Percentiles rank a stretch among this genome's conserved stretches.
These are phyloP conservation scores for Gadus macrocephalus DNA, from an alignment of 2,113 vertebrate species.

Conservation along the genomic window DNA sequence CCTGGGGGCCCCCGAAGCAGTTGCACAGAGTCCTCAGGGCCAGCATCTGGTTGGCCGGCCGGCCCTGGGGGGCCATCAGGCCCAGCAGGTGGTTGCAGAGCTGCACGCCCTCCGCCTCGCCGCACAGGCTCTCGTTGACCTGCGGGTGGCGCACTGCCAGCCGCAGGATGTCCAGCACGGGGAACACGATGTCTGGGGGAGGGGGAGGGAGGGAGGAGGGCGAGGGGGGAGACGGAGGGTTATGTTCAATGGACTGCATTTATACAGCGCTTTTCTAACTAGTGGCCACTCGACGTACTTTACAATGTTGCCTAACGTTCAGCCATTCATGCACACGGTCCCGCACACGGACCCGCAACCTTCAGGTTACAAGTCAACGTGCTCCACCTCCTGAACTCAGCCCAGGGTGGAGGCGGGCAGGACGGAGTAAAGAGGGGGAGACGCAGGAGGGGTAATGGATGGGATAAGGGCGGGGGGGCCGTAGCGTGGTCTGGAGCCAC, in stretches of 20 bases:
- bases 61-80: conserved; percentile 84
- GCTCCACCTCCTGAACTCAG: no score
- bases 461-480: not conserved
- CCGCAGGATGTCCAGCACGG: conserved; percentile 92
- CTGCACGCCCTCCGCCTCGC: conserved; percentile 81
- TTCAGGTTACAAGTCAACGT: no score
- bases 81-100: conserved; percentile 86
- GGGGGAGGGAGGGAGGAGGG: not conserved
- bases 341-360: no score
- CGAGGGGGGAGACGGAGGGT: no score
- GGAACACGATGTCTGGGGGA: conserved; percentile 89
- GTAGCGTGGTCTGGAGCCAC: no score
- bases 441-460: not conserved
- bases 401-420: no score
- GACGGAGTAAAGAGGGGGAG: no score
- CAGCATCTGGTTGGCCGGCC: conserved; percentile 92
- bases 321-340: no score
- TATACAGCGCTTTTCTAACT: no score
- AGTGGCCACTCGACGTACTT: no score
- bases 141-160: conserved; percentile 88
- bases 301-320: no score
- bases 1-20: conserved; percentile 83
- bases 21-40: conserved; percentile 93
- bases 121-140: conserved; percentile 89
- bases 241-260: no score